These are phyloP conservation scores for Enteromius fasciolatus DNA, from an alignment of 2,797 vertebrate genomes.

Conservation along the genomic window DNA sequence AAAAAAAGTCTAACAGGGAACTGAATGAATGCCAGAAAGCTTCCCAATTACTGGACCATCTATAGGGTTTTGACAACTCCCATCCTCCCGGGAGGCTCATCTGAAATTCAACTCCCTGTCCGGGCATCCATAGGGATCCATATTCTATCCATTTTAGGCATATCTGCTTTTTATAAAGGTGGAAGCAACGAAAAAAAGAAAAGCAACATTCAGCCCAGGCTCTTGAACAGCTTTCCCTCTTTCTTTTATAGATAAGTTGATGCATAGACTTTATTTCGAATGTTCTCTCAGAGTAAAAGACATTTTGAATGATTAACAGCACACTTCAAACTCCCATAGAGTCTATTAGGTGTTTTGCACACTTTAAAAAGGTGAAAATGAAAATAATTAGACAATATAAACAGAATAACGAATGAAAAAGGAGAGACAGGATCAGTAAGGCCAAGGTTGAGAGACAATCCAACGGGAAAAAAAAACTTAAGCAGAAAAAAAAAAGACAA, in stretches of 20 bases:
- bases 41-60: constrained; percentile 38
- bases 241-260: constrained; percentile 44
- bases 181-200: not conserved
- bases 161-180: not conserved
- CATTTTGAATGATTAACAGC: constrained; percentile 44
- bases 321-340: constrained; percentile 55
- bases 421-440: constrained; percentile 57
- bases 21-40: constrained; percentile 27
- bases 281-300: constrained; percentile 46
- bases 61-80: constrained; percentile 40
- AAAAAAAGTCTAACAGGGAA: not conserved
- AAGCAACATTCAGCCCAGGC: constrained; percentile 26
- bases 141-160: constrained; percentile 26
- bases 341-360: constrained; percentile 45
- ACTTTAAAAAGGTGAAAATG: constrained; percentile 50
- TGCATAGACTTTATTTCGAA: constrained; percentile 60
- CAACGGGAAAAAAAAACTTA: constrained; percentile 50
- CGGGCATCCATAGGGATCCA: constrained; percentile 27
- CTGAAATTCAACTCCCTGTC: constrained; percentile 33
- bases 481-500: constrained; percentile 53
- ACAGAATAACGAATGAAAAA: constrained; percentile 58
- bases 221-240: constrained; percentile 18
- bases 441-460: constrained; percentile 56
- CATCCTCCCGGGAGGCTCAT: constrained; percentile 41
- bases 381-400: constrained; percentile 24